Evolutionary conservation across 2,113 vertebrate species (phyloP).

Genomic region (Formicarius rufipectus): DNA sequence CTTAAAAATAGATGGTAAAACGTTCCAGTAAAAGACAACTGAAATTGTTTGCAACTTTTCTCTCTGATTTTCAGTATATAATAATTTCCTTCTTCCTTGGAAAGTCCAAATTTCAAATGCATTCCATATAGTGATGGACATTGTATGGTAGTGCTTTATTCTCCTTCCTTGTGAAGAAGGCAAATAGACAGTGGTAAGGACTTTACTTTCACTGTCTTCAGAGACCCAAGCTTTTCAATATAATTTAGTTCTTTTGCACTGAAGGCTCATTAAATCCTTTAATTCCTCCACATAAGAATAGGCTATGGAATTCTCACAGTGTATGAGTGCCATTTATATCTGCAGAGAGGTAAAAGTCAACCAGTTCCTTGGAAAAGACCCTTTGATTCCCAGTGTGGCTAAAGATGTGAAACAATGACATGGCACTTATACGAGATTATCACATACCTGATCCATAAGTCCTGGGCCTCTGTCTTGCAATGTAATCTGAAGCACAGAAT

Average conservation of each 20-base stretch:
- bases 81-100: not conserved
- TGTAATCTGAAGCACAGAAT: not conserved
- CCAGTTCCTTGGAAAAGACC: not conserved
- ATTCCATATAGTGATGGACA: not conserved
- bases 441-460: not conserved
- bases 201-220: not conserved
- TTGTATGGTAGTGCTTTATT: not conserved
- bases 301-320: not conserved
- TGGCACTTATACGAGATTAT: not conserved
- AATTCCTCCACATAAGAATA: not conserved
- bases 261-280: not conserved
- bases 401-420: not conserved
- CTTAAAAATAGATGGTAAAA: not conserved
- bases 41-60: not conserved
- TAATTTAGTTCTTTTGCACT: not conserved
- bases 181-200: not conserved
- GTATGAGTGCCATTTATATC: not conserved
- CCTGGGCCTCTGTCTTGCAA: not conserved
- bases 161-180: not conserved
- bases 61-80: not conserved
- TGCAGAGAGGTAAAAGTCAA: not conserved
- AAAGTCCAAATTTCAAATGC: not conserved
- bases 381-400: not conserved
- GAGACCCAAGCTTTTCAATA: not conserved
- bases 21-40: not conserved